These are phyloP conservation scores for Loriculus beryllinus DNA, from an alignment of 2,797 vertebrate genomes.

Conservation along the genomic window DNA sequence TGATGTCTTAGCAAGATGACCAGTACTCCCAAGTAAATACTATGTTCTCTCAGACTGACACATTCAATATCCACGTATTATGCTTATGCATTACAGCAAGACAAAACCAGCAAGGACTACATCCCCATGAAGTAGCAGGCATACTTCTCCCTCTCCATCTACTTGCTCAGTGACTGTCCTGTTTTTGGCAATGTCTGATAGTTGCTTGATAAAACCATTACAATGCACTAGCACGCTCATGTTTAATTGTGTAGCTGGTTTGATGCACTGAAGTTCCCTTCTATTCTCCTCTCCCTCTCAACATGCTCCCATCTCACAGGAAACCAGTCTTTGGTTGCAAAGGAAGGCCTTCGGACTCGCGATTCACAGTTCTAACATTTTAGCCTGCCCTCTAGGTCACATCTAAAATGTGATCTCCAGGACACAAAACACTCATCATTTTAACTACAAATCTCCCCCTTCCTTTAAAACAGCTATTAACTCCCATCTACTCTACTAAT, in stretches of 20 bases:
- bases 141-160: neutral
- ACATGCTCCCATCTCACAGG: neutral
- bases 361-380: neutral
- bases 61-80: accelerated
- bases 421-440: neutral
- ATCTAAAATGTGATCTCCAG: neutral
- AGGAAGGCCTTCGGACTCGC: neutral
- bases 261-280: accelerated
- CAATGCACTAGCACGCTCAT: neutral
- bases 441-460: neutral
- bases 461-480: neutral
- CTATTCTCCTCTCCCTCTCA: neutral
- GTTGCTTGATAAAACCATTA: neutral
- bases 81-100: neutral
- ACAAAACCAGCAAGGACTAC: neutral
- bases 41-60: neutral
- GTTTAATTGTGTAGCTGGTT: neutral
- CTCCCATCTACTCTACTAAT: neutral
- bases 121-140: accelerated
- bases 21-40: neutral
- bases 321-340: neutral
- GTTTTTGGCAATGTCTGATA: neutral
- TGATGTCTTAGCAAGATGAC: constrained; percentile 17
- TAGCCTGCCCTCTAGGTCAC: neutral
- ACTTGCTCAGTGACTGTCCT: neutral